Evolutionary conservation across 2,113 vertebrate genomes (phyloP), one percentile per base, ranked within the genome.

Genomic region (Phrynocephalus versicolor): DNA sequence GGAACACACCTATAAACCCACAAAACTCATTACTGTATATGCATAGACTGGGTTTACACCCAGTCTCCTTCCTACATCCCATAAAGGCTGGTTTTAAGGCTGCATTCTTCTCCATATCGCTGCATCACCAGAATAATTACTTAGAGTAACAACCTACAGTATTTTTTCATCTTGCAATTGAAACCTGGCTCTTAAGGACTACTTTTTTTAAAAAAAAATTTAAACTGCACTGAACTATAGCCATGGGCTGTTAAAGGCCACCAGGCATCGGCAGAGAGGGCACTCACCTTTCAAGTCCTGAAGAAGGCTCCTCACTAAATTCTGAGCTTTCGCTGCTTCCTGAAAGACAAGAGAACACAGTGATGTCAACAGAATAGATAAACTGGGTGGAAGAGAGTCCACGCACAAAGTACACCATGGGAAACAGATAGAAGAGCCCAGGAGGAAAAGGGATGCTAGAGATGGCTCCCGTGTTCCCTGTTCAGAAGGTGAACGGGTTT

Each of bases 311-410:
- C 93, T 99, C 98, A 94, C 97, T 98, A 94, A 99, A 98, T 86
- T 97, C 96, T 91, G 98, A 98, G 94, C 98, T 99, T 94, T 98
- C 97, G 95, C 98, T 99, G 97, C 98, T 99, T 85, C 98, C 98
- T 99, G 90, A 88, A 94, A 93, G 92, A 89, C 90, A 93, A 81
- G 95, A 77, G 62, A 89, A 94, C 91, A 95, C 87, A 95, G 91
- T 89, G 94, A 88, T 93, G 76, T 95, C 94, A 9, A 80, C 65
- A 79, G 82, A 79, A 84, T 82, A 86, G 86, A 90, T n/a, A 85
- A 35, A 16, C 69, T 16, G n/a, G 90, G 80, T 82, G n/a, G 13
- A 62, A 83, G 89, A 3, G 70, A 84, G 75, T 9, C 73, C 82
- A 84, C 41, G 21, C 81, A 81, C 58, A 89, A 65, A 89, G 3